A percentile compares a stretch with the other conserved stretches of the same genome.
These are phyloP conservation scores for Theristicus caerulescens DNA, from an alignment of 2,113 vertebrate genomes.

Conservation along the genomic window DNA sequence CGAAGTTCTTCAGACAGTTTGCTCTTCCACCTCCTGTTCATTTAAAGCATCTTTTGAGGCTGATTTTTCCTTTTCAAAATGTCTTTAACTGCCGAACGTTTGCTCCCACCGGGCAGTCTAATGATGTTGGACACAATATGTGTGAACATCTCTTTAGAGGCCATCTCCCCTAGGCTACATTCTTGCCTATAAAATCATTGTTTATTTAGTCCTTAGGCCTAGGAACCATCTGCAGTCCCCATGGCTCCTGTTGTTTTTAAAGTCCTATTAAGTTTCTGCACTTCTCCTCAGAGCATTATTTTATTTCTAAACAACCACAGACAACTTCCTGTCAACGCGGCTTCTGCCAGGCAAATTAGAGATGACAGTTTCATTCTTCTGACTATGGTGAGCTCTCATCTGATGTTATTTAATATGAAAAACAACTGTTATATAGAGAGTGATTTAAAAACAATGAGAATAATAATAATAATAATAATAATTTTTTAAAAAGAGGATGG, in stretches of 20 bases:
- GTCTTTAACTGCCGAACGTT: slow-evolving; percentile 55
- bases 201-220: slow-evolving; percentile 70
- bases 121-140: slow-evolving; percentile 78
- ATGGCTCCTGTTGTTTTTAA: slow-evolving; percentile 77
- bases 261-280: slow-evolving; percentile 80
- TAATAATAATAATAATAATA: background rate
- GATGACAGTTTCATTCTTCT: slow-evolving; percentile 71
- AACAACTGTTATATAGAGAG: slow-evolving; percentile 37
- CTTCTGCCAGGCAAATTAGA: slow-evolving; percentile 63
- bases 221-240: slow-evolving; percentile 79
- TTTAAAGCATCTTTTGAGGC: slow-evolving; percentile 60
- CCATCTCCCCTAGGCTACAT: slow-evolving; percentile 71
- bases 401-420: slow-evolving; percentile 60
- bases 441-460: slow-evolving; percentile 43
- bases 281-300: slow-evolving; percentile 78
- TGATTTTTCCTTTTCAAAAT: slow-evolving; percentile 47
- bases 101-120: slow-evolving; percentile 74
- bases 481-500: background rate
- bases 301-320: slow-evolving; percentile 77
- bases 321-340: slow-evolving; percentile 28
- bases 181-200: slow-evolving; percentile 72
- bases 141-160: slow-evolving; percentile 69
- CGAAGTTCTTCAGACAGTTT: slow-evolving; percentile 28
- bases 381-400: slow-evolving; percentile 37
- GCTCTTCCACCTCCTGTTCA: slow-evolving; percentile 50